Evolutionary conservation across 2,797 vertebrate genomes (phyloP), one percentile per base, ranked within the genome.

Genomic region (Sparus aurata): DNA sequence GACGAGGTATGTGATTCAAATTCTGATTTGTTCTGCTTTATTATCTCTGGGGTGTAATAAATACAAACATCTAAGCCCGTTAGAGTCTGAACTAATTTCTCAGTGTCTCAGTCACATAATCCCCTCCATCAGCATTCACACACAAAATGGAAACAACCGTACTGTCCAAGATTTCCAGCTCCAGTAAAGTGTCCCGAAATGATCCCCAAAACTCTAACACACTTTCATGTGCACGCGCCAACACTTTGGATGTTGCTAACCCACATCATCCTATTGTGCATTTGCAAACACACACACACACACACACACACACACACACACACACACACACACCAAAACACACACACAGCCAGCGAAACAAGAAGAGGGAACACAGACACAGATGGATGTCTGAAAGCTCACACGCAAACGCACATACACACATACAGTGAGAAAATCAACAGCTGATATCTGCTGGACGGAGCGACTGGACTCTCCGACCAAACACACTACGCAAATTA

Each of bases 361-460:
- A 46, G n/a, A 59, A 59, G 12, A 59, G 55, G 47, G 5, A 59
- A 43, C n/a, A 60, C 22, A 49, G 34, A 50, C 55, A 30, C 49
- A 62, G 68, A 86, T 65, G 63, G 46, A 61, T 17, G 20, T 43
- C 30, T 23, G 45, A 73, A 70, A 61, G 63, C 59, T 38, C 4
- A 46, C 55, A 68, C 50, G 34, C 59, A 54, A 11, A 52, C 12
- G 15, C 59, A 34, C 59, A 53, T 12, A 69, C 73, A 84, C 73
- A 82, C 70, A 69, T 34, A 41, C 62, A 77, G 74, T 82, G 75
- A 87, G 85, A 77, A 85, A 85, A 81, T 62, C 77, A 80, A 78
- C 90, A 92, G 91, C 90, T 92, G 91, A 93, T 77, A 70, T 79
- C 85, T 85, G 86, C 85, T 89, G 89, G 86, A 86, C 41, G 52